These are phyloP conservation scores for Muraenolepis orangiensis DNA, from an alignment of 2,797 vertebrate species.

Conservation along the genomic window DNA sequence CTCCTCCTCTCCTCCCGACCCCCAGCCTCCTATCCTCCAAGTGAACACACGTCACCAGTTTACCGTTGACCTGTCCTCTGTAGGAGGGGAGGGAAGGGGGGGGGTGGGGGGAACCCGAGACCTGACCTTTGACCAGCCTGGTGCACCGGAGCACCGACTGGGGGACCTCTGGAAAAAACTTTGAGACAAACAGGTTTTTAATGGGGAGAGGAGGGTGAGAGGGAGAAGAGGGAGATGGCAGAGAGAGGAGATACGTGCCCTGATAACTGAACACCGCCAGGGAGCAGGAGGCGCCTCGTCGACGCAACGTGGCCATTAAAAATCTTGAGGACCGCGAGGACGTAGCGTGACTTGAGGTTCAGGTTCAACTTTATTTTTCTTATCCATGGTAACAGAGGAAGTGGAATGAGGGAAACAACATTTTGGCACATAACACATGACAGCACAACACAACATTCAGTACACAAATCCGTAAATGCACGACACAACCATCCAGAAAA, in stretches of 20 bases:
- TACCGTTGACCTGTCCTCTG: not conserved
- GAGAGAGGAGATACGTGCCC: not conserved
- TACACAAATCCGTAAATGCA: not conserved
- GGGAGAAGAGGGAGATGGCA: too few species aligned
- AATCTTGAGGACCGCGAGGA: not conserved
- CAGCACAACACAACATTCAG: not conserved
- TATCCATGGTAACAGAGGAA: not conserved
- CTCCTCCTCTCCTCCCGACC: not conserved
- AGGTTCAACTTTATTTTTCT: not conserved
- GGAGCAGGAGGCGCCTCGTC: not conserved
- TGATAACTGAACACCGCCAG: not conserved
- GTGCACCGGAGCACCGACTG: not conserved
- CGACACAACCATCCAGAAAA: too few species aligned
- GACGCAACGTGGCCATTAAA: not conserved
- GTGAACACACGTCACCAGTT: not conserved
- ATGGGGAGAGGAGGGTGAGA: not conserved
- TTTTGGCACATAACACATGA: too few species aligned
- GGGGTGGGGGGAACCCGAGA: not conserved
- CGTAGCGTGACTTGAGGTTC: not conserved
- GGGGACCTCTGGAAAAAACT: not conserved
- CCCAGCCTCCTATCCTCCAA: not conserved
- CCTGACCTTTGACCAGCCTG: not conserved
- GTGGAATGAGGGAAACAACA: too few species aligned
- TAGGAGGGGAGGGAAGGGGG: not conserved
- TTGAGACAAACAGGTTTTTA: not conserved